Evolutionary conservation across 2,797 vertebrate genomes (phyloP), one percentile per base, ranked within the genome.

Genomic region (Rachycentron canadum): DNA sequence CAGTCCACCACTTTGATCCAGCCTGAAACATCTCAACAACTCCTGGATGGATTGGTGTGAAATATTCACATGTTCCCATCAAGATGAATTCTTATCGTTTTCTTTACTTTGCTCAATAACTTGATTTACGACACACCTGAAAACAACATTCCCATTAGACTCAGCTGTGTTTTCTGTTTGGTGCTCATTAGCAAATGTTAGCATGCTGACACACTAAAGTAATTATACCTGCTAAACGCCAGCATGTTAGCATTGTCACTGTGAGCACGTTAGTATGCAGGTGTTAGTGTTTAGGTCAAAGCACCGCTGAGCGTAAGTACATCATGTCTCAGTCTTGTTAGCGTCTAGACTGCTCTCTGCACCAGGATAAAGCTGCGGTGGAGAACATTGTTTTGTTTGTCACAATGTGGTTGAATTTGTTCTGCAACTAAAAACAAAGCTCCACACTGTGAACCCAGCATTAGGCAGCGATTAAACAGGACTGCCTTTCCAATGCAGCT

Each of bases 401-500:
- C 61, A 56, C 34, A 60, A 64, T 14, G 6, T 7, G 55, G 53
- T 26, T 56, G 52, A 43, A 63, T 85, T 65, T 67, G 55, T 73
- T 60, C 47, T 57, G 40, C 75, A 61, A 32, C 63, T 64, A 47
- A 84, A 78, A 78, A 67, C 63, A 66, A 69, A 79, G 25, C 65
- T 40, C 36, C 52, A 36, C 64, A 12, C 38, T 75, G 59, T 71
- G 56, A 83, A 69, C 43, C 63, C 69, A 28, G 68, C 25, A 41
- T 73, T 52, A 53, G 56, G 53, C 66, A 50, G 73, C 7, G 36
- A 81, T 59, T 50, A 72, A 73, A 74, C 73, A 64, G 49, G 62
- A 61, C 69, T 73, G 76, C 71, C 81, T 77, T 86, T 63, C 60
- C 59, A 86, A 60, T 12, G 7, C 83, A 78, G 86, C 78, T 84